These are phyloP conservation scores for Crocuta crocuta DNA, from an alignment of 2,113 vertebrate species.

Conservation along the genomic window DNA sequence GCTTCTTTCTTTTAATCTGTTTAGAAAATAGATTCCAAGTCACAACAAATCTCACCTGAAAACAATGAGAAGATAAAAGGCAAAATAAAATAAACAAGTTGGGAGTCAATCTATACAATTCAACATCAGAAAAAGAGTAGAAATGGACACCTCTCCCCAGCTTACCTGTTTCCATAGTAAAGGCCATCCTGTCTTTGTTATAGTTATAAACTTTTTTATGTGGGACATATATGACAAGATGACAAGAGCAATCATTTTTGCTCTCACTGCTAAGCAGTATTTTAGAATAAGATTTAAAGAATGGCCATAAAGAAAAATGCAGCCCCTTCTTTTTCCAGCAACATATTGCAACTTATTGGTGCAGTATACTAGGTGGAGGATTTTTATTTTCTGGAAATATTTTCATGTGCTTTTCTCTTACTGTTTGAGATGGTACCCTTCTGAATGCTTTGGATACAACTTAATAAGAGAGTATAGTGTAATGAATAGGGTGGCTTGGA, in stretches of 20 bases:
- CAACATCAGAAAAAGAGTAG: background rate
- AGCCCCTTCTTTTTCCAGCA: constrained; percentile 25
- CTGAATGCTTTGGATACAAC: background rate
- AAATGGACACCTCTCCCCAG: background rate
- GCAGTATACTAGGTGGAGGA: background rate
- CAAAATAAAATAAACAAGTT: background rate
- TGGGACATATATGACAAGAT: constrained; percentile 3
- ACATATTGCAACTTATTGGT: background rate
- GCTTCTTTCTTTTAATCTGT: background rate
- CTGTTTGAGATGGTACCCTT: background rate
- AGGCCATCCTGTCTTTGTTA: background rate
- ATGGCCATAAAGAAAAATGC: constrained; percentile 15
- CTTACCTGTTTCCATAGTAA: background rate
- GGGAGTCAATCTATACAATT: background rate
- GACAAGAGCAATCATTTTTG: constrained; percentile 58
- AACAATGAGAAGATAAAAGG: background rate
- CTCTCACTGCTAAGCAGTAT: constrained; percentile 43
- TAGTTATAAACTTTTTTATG: background rate
- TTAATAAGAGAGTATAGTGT: too few species aligned
- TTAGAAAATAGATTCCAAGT: background rate
- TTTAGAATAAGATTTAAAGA: constrained; percentile 61
- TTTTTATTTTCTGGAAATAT: constrained; percentile 31
- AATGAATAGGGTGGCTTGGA: background rate
- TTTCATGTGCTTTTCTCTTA: background rate
- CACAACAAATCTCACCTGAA: background rate